Evolutionary conservation across 2,113 vertebrate genomes (phyloP).

Genomic region (Grammomys surdaster): DNA sequence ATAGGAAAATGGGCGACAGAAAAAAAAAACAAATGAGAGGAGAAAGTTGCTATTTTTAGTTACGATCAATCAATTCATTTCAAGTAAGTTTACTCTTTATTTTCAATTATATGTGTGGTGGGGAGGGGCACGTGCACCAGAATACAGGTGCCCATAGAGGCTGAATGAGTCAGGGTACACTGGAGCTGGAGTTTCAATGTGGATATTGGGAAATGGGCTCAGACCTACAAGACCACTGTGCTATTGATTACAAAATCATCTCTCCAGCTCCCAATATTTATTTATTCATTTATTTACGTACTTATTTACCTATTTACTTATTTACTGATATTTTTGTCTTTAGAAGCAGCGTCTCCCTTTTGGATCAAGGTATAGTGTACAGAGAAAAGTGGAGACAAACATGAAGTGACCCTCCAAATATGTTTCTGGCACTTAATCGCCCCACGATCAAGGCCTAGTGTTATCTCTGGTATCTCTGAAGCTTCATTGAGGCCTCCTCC

Average conservation of each 20-base stretch:
- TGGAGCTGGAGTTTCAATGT: background rate
- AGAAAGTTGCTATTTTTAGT: slow-evolving; percentile 68
- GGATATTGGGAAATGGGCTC: background rate
- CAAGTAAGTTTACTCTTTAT: slow-evolving; percentile 60
- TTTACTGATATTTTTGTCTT: background rate
- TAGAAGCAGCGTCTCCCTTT: background rate
- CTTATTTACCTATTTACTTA: too few species aligned
- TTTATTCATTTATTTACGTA: background rate
- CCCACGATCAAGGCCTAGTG: background rate
- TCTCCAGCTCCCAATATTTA: background rate
- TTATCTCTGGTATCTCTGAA: background rate
- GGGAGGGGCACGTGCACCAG: background rate
- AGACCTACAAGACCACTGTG: background rate
- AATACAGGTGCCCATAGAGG: too few species aligned
- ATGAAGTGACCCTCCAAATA: background rate
- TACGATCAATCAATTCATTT: slow-evolving; percentile 69
- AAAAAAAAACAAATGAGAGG: slow-evolving; percentile 21
- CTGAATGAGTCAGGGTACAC: background rate
- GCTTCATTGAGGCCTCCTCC: background rate
- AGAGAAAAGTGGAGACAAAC: background rate
- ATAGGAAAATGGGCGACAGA: background rate
- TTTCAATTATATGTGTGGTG: background rate
- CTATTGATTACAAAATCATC: background rate
- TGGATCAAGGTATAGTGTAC: background rate
- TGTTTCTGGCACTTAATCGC: background rate